Evolutionary conservation across 2,888 invertebrate genomes (phyloP), one percentile per base, ranked within the genome.

Genomic region (Pasiphila rectangulata): DNA sequence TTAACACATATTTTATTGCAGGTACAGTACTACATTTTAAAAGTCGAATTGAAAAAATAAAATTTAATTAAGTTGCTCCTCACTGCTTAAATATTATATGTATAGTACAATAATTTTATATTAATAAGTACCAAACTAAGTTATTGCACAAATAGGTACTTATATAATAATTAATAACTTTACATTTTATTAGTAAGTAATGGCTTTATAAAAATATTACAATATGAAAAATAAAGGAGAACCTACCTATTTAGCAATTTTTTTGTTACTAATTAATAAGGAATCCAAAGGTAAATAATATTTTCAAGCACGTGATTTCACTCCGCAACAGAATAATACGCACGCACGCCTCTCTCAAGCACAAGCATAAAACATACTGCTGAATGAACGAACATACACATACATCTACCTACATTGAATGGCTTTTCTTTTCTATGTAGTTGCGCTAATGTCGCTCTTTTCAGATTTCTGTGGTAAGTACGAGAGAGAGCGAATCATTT

Each of bases 281-380:
- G 7, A 38, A 27, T 38, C 12, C 19, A 38, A 40, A 15, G 2
- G 9, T 4, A 10, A 16, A 32, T 32, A 17, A 5, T 30, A 21
- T 10, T 17, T 13, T 20, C 32, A 69, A 73, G 69, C 79, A 77
- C 82, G 81, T 81, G 74, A 76, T 56, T 55, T 54, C 67, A 61
- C 56, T 52, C 59, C 52, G 41, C 30, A 15, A 44, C 47, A 24
- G 60, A 64, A 66, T 55, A 61, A 54, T 45, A 34, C 3, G 10
- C 9, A 17, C 32, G 58, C 68, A 79, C 81, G 68, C 45, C 78
- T 72, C 63, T 56, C 51, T 50, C 43, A 27, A n/a, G 63, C 68
- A 65, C 63, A 53, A 60, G 50, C 65, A 63, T 58, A 67, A 62
- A 73, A 69, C 75, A 75, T 76, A 84, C 84, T 84, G n/a, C n/a